Percentiles rank a stretch among this genome's conserved stretches.
These are phyloP conservation scores for Catharus bicknelli DNA, from an alignment of 2,113 vertebrate species.

Conservation along the genomic window DNA sequence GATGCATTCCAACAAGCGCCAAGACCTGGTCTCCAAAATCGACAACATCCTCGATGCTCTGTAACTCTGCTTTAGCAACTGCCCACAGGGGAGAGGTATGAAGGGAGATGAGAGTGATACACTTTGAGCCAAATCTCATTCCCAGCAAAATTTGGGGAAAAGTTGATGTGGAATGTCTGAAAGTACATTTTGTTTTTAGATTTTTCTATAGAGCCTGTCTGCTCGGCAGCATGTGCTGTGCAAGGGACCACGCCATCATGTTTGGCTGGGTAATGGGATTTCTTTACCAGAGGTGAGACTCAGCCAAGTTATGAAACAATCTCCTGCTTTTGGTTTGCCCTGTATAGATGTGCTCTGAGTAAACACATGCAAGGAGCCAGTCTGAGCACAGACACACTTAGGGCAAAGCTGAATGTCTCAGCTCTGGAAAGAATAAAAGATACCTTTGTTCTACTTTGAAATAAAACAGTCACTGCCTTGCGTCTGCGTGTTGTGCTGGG, in stretches of 20 bases:
- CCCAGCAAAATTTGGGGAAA: neutral
- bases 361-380: neutral
- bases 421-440: slow-evolving; percentile 51
- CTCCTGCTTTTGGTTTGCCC: neutral
- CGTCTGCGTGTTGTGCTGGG: accelerated
- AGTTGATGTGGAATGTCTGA: neutral
- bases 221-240: neutral
- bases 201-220: slow-evolving; percentile 19
- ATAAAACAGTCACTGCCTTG: neutral
- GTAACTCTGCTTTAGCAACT: slow-evolving; percentile 65
- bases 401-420: neutral
- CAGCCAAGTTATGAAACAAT: neutral
- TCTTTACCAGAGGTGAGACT: neutral
- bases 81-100: neutral
- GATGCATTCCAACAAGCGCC: slow-evolving; percentile 84
- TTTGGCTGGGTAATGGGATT: neutral
- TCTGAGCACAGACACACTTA: neutral
- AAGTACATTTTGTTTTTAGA: neutral
- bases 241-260: neutral
- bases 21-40: slow-evolving; percentile 91
- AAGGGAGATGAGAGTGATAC: slow-evolving; percentile 66
- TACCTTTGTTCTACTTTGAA: slow-evolving; percentile 45
- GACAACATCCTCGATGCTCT: slow-evolving; percentile 94
- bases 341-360: neutral
- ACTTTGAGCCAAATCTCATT: slow-evolving; percentile 36